Evolutionary conservation across 2,888 invertebrate genomes (phyloP), one percentile per base, ranked within the genome.

Genomic region (Ditula angustiorana): DNA sequence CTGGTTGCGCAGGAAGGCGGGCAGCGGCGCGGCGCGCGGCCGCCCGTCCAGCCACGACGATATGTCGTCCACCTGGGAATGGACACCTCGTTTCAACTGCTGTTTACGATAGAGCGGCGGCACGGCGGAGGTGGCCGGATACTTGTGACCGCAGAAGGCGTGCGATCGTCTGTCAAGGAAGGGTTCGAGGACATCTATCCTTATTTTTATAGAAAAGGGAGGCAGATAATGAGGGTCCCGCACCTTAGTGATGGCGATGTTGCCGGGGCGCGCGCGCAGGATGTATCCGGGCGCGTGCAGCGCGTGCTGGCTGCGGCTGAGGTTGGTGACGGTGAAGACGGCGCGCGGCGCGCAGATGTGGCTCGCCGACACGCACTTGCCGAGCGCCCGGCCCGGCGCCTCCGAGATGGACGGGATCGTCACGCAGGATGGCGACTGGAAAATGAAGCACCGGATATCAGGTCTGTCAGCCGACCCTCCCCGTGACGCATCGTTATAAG

Each of bases 281-380:
- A 92, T 92, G 79, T 84, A 92, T 1, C 89, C 92, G n/a, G 88
- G 84, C 52, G 85, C 74, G 60, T 69, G 53, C 53, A 85, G 80
- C 47, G 82, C 80, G 71, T 82, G 82, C 53, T 79, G 83, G 67
- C 74, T 78, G 75, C 84, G 80, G 71, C 80, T 76, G 63, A 75
- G 78, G 70, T 61, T 65, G 69, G 74, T 70, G 67, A 65, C 74
- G 35, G 68, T 70, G 71, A 68, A 66, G 61, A 70, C 66, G 50
- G 68, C 67, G 64, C 72, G 61, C 58, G 72, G 66, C 37, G 77
- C 70, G 28, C 80, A 76, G 68, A 91, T 75, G 74, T 90, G 88
- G 0, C 81, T 74, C n/a, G 91, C 92, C 26, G 93, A 93, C 78
- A 90, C 86, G 69, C 93, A 93, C 83, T 92, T 92, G 81, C 88